phyloP scores from a whole-genome alignment of 2,113 vertebrate species.

The Naja naja region DNA sequence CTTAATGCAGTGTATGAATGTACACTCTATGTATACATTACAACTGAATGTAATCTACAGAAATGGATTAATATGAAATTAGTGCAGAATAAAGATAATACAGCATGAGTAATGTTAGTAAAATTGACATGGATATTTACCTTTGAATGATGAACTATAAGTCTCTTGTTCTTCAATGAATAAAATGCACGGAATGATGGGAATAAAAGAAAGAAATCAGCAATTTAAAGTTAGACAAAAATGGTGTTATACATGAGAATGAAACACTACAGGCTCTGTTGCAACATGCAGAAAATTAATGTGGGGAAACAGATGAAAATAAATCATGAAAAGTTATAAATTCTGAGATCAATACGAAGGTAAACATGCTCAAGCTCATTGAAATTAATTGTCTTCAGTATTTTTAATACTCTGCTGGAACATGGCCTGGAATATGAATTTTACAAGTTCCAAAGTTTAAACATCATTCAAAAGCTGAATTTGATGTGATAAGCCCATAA shows the following conservation, averaged over 20 bases:
- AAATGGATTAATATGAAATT: conserved; percentile 27
- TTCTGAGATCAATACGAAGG: conserved; percentile 14
- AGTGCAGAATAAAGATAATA: conserved; percentile 43
- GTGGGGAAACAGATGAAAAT: conserved; percentile 62
- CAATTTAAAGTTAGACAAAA: conserved; percentile 81
- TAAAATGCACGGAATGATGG: conserved; percentile 85
- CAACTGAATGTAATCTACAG: conserved; percentile 25
- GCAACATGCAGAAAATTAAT: conserved; percentile 63
- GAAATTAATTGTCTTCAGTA: not conserved
- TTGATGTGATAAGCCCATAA: not conserved
- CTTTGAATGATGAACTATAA: conserved; percentile 78
- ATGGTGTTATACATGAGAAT: conserved; percentile 72
- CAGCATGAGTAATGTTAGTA: conserved; percentile 65
- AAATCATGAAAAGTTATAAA: conserved; percentile 68
- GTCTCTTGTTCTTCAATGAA: conserved; percentile 85
- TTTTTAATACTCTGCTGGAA: not conserved
- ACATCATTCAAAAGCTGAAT: not conserved
- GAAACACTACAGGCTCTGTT: conserved; percentile 68
- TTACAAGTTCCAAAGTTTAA: not conserved
- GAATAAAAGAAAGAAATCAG: conserved; percentile 85
- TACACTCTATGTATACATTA: no score
- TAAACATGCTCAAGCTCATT: not conserved
- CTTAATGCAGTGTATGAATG: not conserved
- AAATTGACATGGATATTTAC: conserved; percentile 77
- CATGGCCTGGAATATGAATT: not conserved